Conservation (phyloP, 2,888 invertebrate species). For the Drosophila phalerata region DNA sequence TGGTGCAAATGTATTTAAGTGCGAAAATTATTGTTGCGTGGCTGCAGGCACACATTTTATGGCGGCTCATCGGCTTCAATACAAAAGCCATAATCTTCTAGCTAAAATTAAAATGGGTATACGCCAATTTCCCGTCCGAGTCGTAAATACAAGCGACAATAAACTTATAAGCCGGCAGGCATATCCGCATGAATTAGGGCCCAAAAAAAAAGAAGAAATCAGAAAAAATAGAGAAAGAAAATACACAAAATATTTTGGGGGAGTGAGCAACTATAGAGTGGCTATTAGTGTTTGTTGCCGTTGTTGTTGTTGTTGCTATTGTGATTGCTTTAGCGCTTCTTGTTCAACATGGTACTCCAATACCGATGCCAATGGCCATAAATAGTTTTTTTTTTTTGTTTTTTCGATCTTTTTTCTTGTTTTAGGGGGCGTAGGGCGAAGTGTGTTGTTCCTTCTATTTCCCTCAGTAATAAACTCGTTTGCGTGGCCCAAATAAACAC, state of each 20-base stretch:
- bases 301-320: conserved; percentile 46
- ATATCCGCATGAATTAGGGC: conserved; percentile 60
- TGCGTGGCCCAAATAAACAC: conserved; percentile 71
- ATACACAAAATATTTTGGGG: conserved; percentile 44
- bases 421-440: conserved; percentile 24
- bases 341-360: conserved; percentile 62
- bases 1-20: conserved; percentile 20
- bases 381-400: conserved; percentile 59
- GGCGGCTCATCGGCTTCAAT: conserved; percentile 43
- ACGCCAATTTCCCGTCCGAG: conserved; percentile 74
- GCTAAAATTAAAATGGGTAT: conserved; percentile 77
- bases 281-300: conserved; percentile 50
- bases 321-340: conserved; percentile 67
- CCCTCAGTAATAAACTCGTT: conserved; percentile 74
- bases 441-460: conserved; percentile 54
- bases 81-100: conserved; percentile 73
- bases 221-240: conserved; percentile 43
- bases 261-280: conserved; percentile 46
- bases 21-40: conserved; percentile 5
- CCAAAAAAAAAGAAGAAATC: conserved; percentile 6
- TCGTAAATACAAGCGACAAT: conserved; percentile 75
- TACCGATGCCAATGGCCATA: conserved; percentile 71
- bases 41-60: conserved; percentile 20
- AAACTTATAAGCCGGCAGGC: conserved; percentile 77
- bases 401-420: neutral